These are phyloP conservation scores for Hemithea aestivaria DNA, from an alignment of 2,888 invertebrate species.

Conservation along the genomic window DNA sequence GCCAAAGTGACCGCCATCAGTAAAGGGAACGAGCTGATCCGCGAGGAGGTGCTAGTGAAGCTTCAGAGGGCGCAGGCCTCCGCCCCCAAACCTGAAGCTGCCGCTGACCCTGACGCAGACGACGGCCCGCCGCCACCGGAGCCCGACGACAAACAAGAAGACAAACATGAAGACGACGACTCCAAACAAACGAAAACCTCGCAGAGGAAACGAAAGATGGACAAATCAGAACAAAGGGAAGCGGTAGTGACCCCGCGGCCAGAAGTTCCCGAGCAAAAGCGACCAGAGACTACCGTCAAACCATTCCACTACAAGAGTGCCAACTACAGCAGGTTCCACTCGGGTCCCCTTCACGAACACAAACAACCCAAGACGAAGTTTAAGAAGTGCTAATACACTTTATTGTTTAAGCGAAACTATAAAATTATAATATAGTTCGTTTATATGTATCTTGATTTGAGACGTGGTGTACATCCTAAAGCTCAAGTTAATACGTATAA, in stretches of 20 bases:
- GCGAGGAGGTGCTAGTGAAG: slow-evolving; percentile 49
- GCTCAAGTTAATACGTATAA: too few relatives aligned
- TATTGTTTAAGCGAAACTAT: slow-evolving; percentile 24
- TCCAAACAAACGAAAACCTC: slow-evolving; percentile 24
- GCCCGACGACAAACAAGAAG: slow-evolving; percentile 1
- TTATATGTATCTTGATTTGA: too few relatives aligned
- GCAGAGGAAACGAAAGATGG: slow-evolving; percentile 43
- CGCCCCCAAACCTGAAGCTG: too few relatives aligned
- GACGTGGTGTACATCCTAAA: too few relatives aligned
- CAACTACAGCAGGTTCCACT: slow-evolving; percentile 55
- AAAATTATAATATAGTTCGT: slow-evolving; percentile 10
- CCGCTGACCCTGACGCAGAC: too few relatives aligned
- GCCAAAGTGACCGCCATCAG: slow-evolving; percentile 55
- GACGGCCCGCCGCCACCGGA: slow-evolving; percentile 16
- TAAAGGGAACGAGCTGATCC: slow-evolving; percentile 52
- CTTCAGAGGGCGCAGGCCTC: slow-evolving; percentile 40
- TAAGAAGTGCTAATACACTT: slow-evolving; percentile 48
- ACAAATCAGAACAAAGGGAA: slow-evolving; percentile 31
- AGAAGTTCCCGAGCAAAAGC: too few relatives aligned
- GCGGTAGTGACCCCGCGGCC: too few relatives aligned
- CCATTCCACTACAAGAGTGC: slow-evolving; percentile 48
- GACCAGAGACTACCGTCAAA: too few relatives aligned
- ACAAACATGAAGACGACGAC: too few relatives aligned
- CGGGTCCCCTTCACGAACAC: slow-evolving; percentile 42
- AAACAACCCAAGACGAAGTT: slow-evolving; percentile 51